Percentiles rank a stretch among this genome's conserved stretches.
phyloP scores from a whole-genome alignment of 2,888 invertebrate species.

The Pollenia griseotomentosa region DNA sequence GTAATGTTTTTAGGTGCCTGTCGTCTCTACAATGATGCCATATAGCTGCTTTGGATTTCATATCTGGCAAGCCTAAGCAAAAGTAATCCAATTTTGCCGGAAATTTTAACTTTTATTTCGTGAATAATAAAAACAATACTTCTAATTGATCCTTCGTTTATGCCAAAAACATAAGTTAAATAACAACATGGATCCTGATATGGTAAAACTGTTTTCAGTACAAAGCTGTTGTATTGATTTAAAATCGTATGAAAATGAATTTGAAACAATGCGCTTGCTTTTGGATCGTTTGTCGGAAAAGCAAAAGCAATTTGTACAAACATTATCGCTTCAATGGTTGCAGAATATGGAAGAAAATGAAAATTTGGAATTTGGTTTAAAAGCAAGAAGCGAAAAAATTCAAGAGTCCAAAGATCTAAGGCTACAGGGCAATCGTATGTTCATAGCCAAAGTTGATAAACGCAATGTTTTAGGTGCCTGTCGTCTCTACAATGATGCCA shows the following conservation, averaged over 20 bases:
- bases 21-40: too few species aligned
- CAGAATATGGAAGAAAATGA: slow-evolving; percentile 60
- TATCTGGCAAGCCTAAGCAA: too few species aligned
- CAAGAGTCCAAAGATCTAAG: slow-evolving; percentile 75
- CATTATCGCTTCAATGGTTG: slow-evolving; percentile 61
- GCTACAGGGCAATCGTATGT: slow-evolving; percentile 78
- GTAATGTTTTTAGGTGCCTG: too few species aligned
- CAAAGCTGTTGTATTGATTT: slow-evolving; percentile 63
- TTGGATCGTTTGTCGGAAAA: slow-evolving; percentile 59
- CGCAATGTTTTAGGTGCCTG: slow-evolving; percentile 77
- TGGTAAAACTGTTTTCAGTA: slow-evolving; percentile 36
- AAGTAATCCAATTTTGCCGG: too few species aligned
- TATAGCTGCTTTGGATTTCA: too few species aligned
- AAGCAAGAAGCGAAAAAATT: slow-evolving; percentile 38
- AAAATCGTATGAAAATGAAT: slow-evolving; percentile 75
- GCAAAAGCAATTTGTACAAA: slow-evolving; percentile 15
- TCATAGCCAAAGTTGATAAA: slow-evolving; percentile 65
- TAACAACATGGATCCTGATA: slow-evolving; percentile 51
- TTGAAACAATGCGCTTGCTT: slow-evolving; percentile 74
- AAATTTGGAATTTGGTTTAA: slow-evolving; percentile 32
- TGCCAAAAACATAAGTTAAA: neutral
- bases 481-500: slow-evolving; percentile 79
- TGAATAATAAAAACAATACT: too few species aligned
- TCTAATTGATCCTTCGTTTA: too few species aligned
- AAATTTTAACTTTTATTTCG: too few species aligned